Conservation (phyloP, 2,797 vertebrate genomes). For the Dendrocincla fuliginosa region DNA sequence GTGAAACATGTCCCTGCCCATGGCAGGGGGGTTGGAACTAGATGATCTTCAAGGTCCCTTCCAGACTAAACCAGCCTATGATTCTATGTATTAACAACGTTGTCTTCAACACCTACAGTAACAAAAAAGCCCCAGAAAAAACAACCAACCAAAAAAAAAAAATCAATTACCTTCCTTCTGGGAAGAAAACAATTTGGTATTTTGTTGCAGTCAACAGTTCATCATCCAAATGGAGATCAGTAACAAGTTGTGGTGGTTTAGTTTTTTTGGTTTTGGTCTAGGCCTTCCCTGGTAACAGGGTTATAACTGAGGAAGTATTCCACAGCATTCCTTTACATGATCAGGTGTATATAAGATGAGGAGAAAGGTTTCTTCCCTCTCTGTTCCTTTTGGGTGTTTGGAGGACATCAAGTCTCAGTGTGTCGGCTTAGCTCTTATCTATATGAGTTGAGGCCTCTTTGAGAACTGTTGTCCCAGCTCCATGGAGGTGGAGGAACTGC, state of each 20-base stretch:
- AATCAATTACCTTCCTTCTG: not conserved
- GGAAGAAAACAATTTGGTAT: not conserved
- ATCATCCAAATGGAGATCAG: not conserved
- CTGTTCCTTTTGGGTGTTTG: no score
- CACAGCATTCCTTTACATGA: no score
- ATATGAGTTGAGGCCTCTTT: no score
- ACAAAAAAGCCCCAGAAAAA: not conserved
- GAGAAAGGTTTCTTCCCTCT: no score
- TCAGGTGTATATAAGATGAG: no score
- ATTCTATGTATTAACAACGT: not conserved
- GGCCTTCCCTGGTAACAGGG: no score
- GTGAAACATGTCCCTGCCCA: not conserved
- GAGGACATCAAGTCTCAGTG: no score
- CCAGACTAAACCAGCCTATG: not conserved
- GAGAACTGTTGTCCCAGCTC: no score
- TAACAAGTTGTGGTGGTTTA: not conserved
- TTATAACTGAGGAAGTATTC: no score
- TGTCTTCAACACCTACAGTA: not conserved
- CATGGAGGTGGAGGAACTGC: no score
- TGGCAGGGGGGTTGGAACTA: not conserved
- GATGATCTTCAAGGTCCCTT: not conserved
- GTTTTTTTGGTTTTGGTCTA: no score
- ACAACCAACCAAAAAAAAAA: not conserved
- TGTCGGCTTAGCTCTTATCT: no score
- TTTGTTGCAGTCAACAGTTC: not conserved